A percentile compares a stretch with the other conserved stretches of the same genome.
Evolutionary conservation across 2,113 vertebrate species (phyloP).

Genomic region (human): DNA sequence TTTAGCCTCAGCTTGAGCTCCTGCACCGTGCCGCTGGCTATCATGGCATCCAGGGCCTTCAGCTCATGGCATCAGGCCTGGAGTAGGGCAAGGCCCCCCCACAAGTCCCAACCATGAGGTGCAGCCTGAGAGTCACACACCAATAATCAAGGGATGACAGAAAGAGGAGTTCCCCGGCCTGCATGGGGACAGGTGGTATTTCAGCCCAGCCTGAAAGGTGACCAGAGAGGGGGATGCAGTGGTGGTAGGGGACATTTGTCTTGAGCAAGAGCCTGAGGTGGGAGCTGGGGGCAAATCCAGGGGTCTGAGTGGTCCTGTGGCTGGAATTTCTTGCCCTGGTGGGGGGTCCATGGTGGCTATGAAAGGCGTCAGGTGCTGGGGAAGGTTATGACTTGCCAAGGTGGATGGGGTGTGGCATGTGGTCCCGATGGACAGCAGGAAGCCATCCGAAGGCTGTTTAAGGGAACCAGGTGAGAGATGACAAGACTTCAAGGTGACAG

Average conservation of each 20-base stretch:
- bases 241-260: neutral
- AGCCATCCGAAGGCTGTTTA: neutral
- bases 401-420: neutral
- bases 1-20: neutral
- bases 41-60: neutral
- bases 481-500: neutral
- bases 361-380: neutral
- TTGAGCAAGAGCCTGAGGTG: neutral
- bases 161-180: too few species aligned
- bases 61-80: neutral
- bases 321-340: neutral
- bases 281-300: neutral
- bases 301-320: too few species aligned
- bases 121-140: rapidly evolving
- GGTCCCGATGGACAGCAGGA: neutral
- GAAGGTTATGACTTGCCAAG: neutral
- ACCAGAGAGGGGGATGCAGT: neutral
- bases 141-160: neutral
- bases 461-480: neutral
- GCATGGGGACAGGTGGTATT: neutral
- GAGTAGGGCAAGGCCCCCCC: neutral
- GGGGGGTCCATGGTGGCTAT: too few species aligned
- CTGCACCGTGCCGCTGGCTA: neutral
- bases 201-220: neutral
- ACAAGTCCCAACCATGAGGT: neutral